These are phyloP conservation scores for Ceramica pisi DNA, from an alignment of 2,888 invertebrate species.

Conservation along the genomic window DNA sequence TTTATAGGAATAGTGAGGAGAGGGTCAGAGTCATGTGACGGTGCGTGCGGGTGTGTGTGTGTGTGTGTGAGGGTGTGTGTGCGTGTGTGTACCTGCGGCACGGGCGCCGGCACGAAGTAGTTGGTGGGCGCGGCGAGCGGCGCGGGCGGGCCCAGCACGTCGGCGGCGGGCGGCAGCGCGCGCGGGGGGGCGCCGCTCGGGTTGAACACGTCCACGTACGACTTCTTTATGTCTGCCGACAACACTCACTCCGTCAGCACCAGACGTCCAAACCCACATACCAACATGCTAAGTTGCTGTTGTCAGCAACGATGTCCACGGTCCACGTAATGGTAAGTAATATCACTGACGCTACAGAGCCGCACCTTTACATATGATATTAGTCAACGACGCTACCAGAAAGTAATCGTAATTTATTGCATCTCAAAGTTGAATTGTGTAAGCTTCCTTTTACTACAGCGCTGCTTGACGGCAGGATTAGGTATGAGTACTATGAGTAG, in stretches of 20 bases:
- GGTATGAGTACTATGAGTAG: neutral
- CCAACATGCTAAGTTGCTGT: neutral
- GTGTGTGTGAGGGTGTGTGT: no score
- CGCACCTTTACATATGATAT: no score
- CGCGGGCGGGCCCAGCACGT: slow-evolving; percentile 78
- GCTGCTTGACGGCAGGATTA: neutral
- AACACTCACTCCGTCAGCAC: neutral
- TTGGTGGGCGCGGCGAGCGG: slow-evolving; percentile 75
- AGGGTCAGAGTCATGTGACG: no score
- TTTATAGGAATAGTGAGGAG: no score
- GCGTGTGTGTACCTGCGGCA: slow-evolving; percentile 46
- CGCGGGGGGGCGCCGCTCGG: slow-evolving; percentile 90
- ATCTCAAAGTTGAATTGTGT: no score
- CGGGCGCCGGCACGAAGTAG: slow-evolving; percentile 73
- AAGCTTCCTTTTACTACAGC: neutral
- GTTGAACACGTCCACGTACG: slow-evolving; percentile 97
- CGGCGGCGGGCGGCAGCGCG: slow-evolving; percentile 83
- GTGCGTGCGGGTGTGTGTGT: no score
- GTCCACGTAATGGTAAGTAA: no score
- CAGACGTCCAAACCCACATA: neutral
- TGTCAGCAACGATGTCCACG: no score
- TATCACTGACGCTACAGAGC: no score
- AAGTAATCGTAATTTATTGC: neutral
- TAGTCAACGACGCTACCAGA: no score
- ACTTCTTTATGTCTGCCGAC: slow-evolving; percentile 93